Evolutionary conservation across 1,140 invertebrate species (phyloP), one percentile per base, ranked within the genome.

Genomic region (Ceratoteleas bidentatus): DNA sequence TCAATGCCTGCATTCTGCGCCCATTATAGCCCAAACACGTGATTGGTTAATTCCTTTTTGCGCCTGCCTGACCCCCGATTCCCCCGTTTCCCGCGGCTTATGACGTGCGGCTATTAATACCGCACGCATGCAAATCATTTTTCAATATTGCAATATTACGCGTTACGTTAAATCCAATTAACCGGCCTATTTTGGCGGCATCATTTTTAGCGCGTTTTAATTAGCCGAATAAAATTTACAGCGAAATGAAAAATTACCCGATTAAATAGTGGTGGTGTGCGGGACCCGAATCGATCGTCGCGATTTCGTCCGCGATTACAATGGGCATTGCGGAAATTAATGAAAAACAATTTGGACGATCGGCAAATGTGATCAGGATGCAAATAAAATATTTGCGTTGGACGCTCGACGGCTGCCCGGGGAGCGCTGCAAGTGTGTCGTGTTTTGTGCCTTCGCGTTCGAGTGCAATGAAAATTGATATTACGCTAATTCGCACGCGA

Each of bases 11-110:
- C 45, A 72, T 66, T 76, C 38, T 57, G 60, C 68, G 65, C 66
- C 78, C 73, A 85, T 85, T 74, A 83, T 61, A 77, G 52, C 76
- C 64, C 65, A 68, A 74, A 62, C 50, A 57, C 56, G 68, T 60
- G 54, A 74, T 69, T 70, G 62, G 76, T 68, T 61, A 72, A 79
- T 65, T 65, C 60, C 58, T 69, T 77, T 77, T 69, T 64, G 49
- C 56, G 33, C 13, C 36, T 10, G 8, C 8, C 45, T 24, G 45
- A n/a, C n/a, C n/a, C n/a, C n/a, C n/a, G n/a, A n/a, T n/a, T n/a
- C n/a, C n/a, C n/a, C n/a, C n/a, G n/a, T n/a, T n/a, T n/a, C n/a
- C n/a, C n/a, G n/a, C 53, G 45, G 62, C 56, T 66, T 61, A 68
- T 75, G 43, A 24, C 33, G 16, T 65, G 6, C 49, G 14, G 33